Evolutionary conservation across 2,113 vertebrate genomes (phyloP), one percentile per base, ranked within the genome.

Genomic region (Hiodon alosoides): DNA sequence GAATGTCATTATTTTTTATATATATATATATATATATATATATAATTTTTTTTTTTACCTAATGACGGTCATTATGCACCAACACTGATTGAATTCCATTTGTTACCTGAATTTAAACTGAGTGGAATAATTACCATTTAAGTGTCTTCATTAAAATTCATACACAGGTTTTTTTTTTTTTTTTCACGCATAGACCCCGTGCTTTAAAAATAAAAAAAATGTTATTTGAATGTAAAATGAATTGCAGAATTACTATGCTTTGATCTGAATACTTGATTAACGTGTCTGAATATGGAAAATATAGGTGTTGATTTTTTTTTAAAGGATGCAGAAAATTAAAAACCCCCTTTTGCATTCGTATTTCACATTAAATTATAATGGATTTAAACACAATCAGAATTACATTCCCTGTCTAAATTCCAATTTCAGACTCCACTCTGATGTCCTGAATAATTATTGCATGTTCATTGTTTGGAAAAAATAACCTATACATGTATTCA

Each of bases 61-160:
- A 99, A 99, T 98, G 97, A 98, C 95, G 95, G 94, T 98, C 96
- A 94, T 94, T 93, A 94, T 93, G 93, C 92, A 83, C 90, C 91
- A 93, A 91, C 91, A 93, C 91, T 94, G 93, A 92, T 99, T 99
- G 96, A 97, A 99, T 97, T 98, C 94, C 95, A 99, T 98, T 98
- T 99, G 95, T 98, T 99, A 98, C 96, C 95, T 98, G 94, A 94
- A 92, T 98, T 98, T 97, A 95, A 96, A 95, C 93, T 95, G 95
- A 98, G 97, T 98, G 95, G 95, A 98, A 98, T 98, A 99, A 99
- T 98, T 99, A 96, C 94, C 95, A 98, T 98, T 98, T 99, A 98
- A 98, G 96, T 98, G 94, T 96, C 95, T 94, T 94, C 94, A 98
- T 98, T 99, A 98, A 98, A 99, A 99, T 99, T 98, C 96, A 98